Evolutionary conservation across 2,888 invertebrate species (phyloP).

Genomic region (Epistrophella euchroma): DNA sequence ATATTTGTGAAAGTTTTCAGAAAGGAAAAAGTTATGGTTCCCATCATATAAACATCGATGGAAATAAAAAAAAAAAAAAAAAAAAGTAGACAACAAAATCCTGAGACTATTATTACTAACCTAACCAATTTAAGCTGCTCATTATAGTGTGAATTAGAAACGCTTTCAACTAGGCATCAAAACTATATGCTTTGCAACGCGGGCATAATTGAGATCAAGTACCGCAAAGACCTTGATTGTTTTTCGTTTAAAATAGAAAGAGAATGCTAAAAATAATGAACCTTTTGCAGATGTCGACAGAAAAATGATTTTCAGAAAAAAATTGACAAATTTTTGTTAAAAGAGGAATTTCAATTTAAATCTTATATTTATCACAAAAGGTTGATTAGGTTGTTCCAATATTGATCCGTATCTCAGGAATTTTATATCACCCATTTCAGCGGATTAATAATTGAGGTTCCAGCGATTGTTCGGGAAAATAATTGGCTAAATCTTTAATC

Average conservation of each 20-base stretch:
- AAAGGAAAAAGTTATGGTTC: conserved; percentile 11
- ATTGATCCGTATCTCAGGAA: too few relatives aligned
- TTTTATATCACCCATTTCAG: too few relatives aligned
- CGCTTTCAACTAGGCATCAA: background rate
- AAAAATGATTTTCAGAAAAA: background rate
- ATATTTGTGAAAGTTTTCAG: conserved; percentile 23
- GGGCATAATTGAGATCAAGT: conserved; percentile 7
- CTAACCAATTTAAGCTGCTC: conserved; percentile 4
- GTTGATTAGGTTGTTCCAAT: too few relatives aligned
- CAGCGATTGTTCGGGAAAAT: too few relatives aligned
- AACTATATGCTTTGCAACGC: background rate
- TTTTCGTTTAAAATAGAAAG: background rate
- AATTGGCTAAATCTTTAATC: too few relatives aligned
- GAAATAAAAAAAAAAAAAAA: background rate
- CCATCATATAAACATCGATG: conserved; percentile 10
- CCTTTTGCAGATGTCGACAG: background rate
- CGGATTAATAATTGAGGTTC: too few relatives aligned
- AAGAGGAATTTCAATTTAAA: too few relatives aligned
- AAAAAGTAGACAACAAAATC: background rate
- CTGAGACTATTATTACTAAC: conserved; percentile 16
- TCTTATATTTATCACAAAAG: too few relatives aligned
- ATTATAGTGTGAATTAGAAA: conserved; percentile 25
- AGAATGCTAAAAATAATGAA: background rate
- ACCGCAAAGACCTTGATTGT: conserved; percentile 1
- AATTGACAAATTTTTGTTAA: too few relatives aligned